A percentile compares a stretch with the other conserved stretches of the same genome.
Conservation (phyloP, 1,140 invertebrate species). For the Procambarus virginalis region DNA sequence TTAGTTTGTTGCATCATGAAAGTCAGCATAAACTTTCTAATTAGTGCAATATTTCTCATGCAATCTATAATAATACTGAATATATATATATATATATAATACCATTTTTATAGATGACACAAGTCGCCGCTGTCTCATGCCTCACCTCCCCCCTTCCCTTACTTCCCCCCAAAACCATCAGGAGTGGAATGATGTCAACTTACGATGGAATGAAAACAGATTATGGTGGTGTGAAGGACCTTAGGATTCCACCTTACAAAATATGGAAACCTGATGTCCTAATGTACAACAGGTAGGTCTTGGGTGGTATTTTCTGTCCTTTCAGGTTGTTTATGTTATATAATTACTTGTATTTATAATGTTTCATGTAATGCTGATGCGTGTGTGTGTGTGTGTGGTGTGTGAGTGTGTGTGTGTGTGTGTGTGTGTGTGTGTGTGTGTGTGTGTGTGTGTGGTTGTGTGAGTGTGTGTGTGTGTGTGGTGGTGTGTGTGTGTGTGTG, state of each 20-base stretch:
- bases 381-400: background rate
- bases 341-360: too few relatives aligned
- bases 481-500: too few relatives aligned
- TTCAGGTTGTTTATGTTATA: too few relatives aligned
- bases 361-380: too few relatives aligned
- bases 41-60: constrained; percentile 30
- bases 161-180: constrained; percentile 75
- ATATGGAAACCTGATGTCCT: constrained; percentile 99
- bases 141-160: constrained; percentile 3
- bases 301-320: background rate
- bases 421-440: too few relatives aligned
- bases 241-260: constrained; percentile 95
- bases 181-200: constrained; percentile 99
- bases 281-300: constrained; percentile 96
- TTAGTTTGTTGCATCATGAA: constrained; percentile 53
- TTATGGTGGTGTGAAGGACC: constrained; percentile 96
- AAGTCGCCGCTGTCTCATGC: constrained; percentile 12
- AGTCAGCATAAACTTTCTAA: constrained; percentile 6
- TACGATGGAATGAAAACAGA: constrained; percentile 96
- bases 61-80: constrained; percentile 47
- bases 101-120: background rate
- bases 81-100: constrained; percentile 23
- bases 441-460: too few relatives aligned
- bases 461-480: too few relatives aligned
- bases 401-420: too few relatives aligned